A percentile compares a stretch with the other conserved stretches of the same genome.
phyloP scores from a whole-genome alignment of 2,888 invertebrate genomes.

The Tachina lurida region DNA sequence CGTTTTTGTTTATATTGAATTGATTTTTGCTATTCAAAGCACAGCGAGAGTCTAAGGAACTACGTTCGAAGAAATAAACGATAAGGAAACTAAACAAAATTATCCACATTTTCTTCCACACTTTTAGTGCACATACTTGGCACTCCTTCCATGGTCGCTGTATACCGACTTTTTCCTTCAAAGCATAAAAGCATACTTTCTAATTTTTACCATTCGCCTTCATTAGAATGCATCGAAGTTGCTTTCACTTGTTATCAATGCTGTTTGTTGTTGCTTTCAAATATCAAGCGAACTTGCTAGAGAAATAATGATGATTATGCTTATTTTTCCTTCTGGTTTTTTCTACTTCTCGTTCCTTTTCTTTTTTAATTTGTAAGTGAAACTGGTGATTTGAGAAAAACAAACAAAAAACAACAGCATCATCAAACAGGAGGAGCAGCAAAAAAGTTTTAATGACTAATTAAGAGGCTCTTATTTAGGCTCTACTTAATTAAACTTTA shows the following conservation, averaged over 20 bases:
- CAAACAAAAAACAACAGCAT: slow-evolving; percentile 6
- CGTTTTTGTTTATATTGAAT: no score
- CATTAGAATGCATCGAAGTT: slow-evolving; percentile 51
- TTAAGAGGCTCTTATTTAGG: slow-evolving; percentile 60
- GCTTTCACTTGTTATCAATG: slow-evolving; percentile 10
- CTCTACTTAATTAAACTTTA: slow-evolving; percentile 65
- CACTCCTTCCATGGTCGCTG: not conserved
- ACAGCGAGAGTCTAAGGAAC: no score
- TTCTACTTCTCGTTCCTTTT: slow-evolving; percentile 1
- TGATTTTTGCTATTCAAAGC: no score
- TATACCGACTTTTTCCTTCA: slow-evolving; percentile 1
- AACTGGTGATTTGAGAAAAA: slow-evolving; percentile 51
- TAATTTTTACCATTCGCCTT: slow-evolving; percentile 27
- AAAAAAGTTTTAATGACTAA: slow-evolving; percentile 70
- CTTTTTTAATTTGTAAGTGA: slow-evolving; percentile 27
- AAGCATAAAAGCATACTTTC: slow-evolving; percentile 1
- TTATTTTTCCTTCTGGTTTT: not conserved
- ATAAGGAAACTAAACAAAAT: no score
- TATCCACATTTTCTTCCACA: no score
- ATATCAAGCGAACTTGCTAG: slow-evolving; percentile 11
- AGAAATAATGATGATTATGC: slow-evolving; percentile 48
- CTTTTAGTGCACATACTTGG: not conserved
- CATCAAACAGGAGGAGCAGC: slow-evolving; percentile 9
- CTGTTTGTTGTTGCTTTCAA: not conserved
- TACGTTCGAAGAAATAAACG: no score